These are phyloP conservation scores for Stictocephala bisonia DNA, from an alignment of 2,888 invertebrate species.

Conservation along the genomic window DNA sequence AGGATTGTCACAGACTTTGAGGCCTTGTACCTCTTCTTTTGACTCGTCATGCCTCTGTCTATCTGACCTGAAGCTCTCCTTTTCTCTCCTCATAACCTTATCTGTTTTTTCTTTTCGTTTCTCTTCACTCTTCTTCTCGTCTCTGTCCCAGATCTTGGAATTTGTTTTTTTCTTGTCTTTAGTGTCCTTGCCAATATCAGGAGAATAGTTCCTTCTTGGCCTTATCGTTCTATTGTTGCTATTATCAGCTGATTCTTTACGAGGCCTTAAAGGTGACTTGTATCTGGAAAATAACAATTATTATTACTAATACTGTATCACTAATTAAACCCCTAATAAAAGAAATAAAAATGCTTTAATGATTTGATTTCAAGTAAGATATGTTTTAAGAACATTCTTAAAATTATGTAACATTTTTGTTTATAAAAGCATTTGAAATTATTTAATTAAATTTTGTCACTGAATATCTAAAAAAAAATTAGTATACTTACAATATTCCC, in stretches of 20 bases:
- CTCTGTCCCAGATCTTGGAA: constrained; percentile 11
- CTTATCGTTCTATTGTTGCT: not conserved
- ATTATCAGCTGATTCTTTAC: constrained; percentile 10
- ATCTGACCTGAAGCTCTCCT: constrained; percentile 1
- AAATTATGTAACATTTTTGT: no score
- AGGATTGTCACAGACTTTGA: constrained; percentile 26
- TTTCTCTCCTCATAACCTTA: not conserved
- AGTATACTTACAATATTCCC: no score
- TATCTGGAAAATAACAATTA: constrained; percentile 16
- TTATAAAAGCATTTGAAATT: no score
- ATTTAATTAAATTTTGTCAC: no score
- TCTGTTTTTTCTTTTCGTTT: constrained; percentile 21
- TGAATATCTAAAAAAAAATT: no score
- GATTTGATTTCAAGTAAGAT: no score
- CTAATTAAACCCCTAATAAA: no score
- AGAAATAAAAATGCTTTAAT: no score
- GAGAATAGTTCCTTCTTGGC: constrained; percentile 10
- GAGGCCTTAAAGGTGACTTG: constrained; percentile 33
- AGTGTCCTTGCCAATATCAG: constrained; percentile 15
- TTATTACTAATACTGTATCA: not conserved
- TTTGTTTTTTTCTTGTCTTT: constrained; percentile 22
- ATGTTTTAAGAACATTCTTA: no score
- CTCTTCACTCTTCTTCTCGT: constrained; percentile 9
- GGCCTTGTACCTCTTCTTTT: not conserved
- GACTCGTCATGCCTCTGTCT: constrained; percentile 15